Base-by-base conservation (phyloP, 1,140 invertebrate species). In the Aphidius ervi region DNA sequence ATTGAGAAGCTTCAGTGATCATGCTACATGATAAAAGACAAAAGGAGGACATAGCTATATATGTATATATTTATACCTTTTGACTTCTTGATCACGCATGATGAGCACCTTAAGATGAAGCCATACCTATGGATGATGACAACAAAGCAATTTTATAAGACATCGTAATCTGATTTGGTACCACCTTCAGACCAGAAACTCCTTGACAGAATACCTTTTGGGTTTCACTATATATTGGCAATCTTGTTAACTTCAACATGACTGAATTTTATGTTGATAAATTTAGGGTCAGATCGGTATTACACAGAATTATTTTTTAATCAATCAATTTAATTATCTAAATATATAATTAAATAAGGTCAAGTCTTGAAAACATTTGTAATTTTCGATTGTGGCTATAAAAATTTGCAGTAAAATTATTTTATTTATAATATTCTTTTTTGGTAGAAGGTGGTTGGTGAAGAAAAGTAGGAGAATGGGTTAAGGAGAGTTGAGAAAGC, bases 241-340 rank as follows among this genome's bases (percentile, higher is more conserved):
- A 59, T 59, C 57, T 59, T 40, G 43, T 59, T 59, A 59, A 8
- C 43, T 45, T 7, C 10, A 45, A 45, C 23, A 31, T 31, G 23
- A 31, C 23, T 31, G 23, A 31, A 31, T 31, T 31, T 31, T 3
- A 42, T 37, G 52, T 43, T 54, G 52, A 10, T 41, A 40, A 41
- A 75, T 56, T 61, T 69, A 63, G 64, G 65, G 67, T 69, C 63
- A 68, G 64, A 66, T 65, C 54, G 16, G 16, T 16, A 16, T 16
- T 16, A 16, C 16, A 16, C 16, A 64, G 66, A 68, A 65, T 72
- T 69, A 62, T 61, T 62, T 66, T 3, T 5, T n/a, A 2, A 48
- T 10, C n/a, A n/a, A 6, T 48, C 6, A 48, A 43, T 43, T 10
- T 3, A 43, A 8, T 43, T 43, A 43, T 10, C 9, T 43, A 43